Evolutionary conservation across 23 tunicate species (phyloP).

Genomic region (Halocynthia roretzi): DNA sequence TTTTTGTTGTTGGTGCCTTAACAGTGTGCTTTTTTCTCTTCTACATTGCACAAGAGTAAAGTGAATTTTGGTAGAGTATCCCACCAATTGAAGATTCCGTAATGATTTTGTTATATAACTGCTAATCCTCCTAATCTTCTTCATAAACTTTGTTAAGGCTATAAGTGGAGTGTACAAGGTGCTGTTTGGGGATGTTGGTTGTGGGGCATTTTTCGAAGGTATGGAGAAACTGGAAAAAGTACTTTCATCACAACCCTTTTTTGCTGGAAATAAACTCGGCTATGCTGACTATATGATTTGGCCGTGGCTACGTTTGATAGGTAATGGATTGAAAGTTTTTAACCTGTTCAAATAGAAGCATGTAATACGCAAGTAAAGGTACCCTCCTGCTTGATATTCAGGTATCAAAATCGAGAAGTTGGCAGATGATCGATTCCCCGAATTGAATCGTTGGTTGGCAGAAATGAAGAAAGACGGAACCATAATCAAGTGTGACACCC

Average conservation of each 20-base stretch:
- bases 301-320: constrained; percentile 15
- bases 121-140: too few species aligned
- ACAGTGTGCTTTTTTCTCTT: too few species aligned
- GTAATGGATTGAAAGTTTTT: not conserved
- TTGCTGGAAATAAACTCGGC: constrained; percentile 8
- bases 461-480: not conserved
- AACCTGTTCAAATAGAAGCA: not conserved
- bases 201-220: not conserved
- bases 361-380: not conserved
- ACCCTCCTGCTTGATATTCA: not conserved
- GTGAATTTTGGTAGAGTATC: too few species aligned
- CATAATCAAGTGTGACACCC: not conserved
- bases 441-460: not conserved
- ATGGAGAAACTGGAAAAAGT: constrained; percentile 11
- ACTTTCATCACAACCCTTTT: not conserved
- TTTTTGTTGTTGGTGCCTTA: too few species aligned
- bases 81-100: too few species aligned
- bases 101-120: too few species aligned
- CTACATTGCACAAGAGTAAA: too few species aligned
- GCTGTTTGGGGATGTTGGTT: too few species aligned
- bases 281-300: constrained; percentile 25
- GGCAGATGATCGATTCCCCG: not conserved
- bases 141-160: too few species aligned
- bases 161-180: too few species aligned
- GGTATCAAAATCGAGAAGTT: not conserved